These are phyloP conservation scores for Notodonta ziczac DNA, from an alignment of 2,888 invertebrate species.

Conservation along the genomic window DNA sequence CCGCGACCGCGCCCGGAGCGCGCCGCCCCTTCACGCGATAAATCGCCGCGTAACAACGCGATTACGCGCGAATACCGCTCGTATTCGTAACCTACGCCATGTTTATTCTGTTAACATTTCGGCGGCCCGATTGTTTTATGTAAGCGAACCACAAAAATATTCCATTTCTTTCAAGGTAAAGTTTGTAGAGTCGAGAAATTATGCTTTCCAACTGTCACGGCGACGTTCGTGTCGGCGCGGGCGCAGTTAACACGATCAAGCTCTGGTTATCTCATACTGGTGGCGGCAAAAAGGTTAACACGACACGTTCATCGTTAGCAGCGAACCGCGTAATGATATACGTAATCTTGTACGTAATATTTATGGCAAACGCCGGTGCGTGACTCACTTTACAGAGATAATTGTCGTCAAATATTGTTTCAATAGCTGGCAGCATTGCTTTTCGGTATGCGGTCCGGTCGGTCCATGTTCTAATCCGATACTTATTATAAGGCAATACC, in stretches of 20 bases:
- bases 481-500: no score
- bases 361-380: background rate
- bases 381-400: background rate
- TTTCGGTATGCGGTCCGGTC: background rate
- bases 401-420: background rate
- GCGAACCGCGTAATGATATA: background rate
- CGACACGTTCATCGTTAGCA: background rate
- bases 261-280: background rate
- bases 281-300: background rate
- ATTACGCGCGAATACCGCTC: slow-evolving; percentile 1
- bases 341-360: background rate
- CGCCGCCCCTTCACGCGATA: slow-evolving; percentile 20
- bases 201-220: no score
- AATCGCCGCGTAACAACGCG: slow-evolving; percentile 15
- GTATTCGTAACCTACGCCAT: background rate
- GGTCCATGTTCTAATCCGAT: no score
- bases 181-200: no score
- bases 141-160: no score
- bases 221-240: no score
- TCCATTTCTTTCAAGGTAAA: no score
- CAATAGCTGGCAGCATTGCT: background rate
- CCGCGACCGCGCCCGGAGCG: slow-evolving; percentile 16
- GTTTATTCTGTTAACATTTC: background rate
- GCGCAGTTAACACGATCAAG: no score
- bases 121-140: no score